Percentiles rank a stretch among this genome's conserved stretches.
Evolutionary conservation across 2,888 invertebrate species (phyloP).

Genomic region (Coleophora flavipennella): DNA sequence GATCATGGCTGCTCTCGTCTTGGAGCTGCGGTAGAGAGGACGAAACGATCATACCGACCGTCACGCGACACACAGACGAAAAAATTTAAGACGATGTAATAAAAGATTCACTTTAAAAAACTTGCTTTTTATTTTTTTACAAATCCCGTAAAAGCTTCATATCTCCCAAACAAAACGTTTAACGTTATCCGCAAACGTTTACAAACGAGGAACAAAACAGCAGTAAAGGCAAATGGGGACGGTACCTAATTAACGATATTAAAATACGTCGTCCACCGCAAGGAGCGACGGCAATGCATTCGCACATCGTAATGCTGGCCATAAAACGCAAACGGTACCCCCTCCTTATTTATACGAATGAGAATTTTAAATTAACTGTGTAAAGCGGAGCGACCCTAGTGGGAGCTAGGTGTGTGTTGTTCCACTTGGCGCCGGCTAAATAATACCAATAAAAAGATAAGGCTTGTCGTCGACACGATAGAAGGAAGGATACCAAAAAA

Average conservation of each 20-base stretch:
- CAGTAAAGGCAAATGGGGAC: slow-evolving; percentile 34
- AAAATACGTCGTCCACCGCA: slow-evolving; percentile 64
- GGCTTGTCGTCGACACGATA: too few relatives aligned
- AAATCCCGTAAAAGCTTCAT: too few relatives aligned
- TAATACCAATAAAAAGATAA: too few relatives aligned
- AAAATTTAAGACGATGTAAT: too few relatives aligned
- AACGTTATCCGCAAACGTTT: slow-evolving; percentile 12
- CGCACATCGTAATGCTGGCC: slow-evolving; percentile 55
- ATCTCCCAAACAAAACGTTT: slow-evolving; percentile 22
- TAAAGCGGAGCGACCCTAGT: slow-evolving; percentile 59
- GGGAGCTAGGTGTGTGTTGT: slow-evolving; percentile 28
- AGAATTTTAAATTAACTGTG: slow-evolving; percentile 72
- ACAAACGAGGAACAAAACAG: slow-evolving; percentile 29
- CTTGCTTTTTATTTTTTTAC: too few relatives aligned
- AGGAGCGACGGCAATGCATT: slow-evolving; percentile 60
- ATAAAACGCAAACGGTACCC: slow-evolving; percentile 71
- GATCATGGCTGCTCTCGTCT: too few relatives aligned
- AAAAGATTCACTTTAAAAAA: too few relatives aligned
- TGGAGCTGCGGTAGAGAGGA: too few relatives aligned
- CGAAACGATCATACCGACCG: too few relatives aligned
- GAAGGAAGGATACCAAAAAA: too few relatives aligned
- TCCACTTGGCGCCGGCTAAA: slow-evolving; percentile 30
- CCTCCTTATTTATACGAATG: slow-evolving; percentile 70
- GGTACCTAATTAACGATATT: slow-evolving; percentile 72
- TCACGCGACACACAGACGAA: too few relatives aligned